Percentiles rank a stretch among this genome's conserved stretches.
These are phyloP conservation scores for Halichoerus grypus DNA, from an alignment of 2,113 vertebrate species.

Conservation along the genomic window DNA sequence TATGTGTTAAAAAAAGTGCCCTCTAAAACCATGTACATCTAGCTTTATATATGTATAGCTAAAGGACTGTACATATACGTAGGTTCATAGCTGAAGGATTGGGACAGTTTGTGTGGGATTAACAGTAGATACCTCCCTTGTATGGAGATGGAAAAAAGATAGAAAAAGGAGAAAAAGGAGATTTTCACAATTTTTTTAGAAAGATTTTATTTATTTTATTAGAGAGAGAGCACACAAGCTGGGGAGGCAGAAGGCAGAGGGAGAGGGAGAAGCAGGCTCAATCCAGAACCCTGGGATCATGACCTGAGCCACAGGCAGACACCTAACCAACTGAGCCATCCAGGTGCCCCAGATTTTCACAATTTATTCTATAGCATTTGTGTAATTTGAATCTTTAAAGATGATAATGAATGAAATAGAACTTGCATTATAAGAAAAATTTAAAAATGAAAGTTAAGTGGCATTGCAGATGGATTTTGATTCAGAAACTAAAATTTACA, in stretches of 20 bases:
- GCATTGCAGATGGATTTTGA: constrained; percentile 22
- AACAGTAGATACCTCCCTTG: neutral
- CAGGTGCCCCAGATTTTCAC: neutral
- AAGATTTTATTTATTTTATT: too few relatives aligned
- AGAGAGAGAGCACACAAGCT: neutral
- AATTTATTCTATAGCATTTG: constrained; percentile 19
- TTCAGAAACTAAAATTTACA: constrained; percentile 33
- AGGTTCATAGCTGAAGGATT: neutral
- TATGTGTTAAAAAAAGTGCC: neutral
- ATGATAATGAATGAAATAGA: constrained; percentile 23
- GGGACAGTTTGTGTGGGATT: neutral
- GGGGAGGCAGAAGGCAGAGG: too few relatives aligned
- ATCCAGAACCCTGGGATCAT: too few relatives aligned
- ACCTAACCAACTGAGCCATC: neutral
- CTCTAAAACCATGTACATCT: neutral
- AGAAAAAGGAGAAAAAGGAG: neutral
- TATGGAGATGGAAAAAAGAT: neutral
- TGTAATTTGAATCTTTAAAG: constrained; percentile 40
- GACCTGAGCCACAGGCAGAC: too few relatives aligned
- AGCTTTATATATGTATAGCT: neutral
- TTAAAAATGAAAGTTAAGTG: neutral
- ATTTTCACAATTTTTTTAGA: neutral
- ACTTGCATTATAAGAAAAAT: constrained; percentile 13
- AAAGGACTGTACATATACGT: neutral
- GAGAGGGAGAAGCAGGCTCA: too few relatives aligned